These are phyloP conservation scores for Styela clava DNA, from an alignment of 23 tunicate species.

Conservation along the genomic window DNA sequence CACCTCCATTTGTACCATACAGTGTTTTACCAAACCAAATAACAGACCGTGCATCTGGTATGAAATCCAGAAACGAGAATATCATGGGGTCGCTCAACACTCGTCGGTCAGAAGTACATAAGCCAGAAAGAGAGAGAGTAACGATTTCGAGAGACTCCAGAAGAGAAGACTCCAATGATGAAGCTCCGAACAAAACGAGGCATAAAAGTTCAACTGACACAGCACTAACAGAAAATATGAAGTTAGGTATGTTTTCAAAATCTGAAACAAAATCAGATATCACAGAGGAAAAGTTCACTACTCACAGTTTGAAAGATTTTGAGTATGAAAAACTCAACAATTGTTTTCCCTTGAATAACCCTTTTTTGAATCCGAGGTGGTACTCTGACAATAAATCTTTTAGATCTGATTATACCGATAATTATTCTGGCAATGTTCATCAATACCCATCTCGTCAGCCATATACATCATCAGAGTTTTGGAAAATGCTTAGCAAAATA, in stretches of 20 bases:
- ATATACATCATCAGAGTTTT: neutral
- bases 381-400: neutral
- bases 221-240: neutral
- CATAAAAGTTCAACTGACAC: too few relatives aligned
- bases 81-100: neutral
- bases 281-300: neutral
- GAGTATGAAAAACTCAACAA: constrained; percentile 16
- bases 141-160: neutral
- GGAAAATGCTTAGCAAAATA: neutral
- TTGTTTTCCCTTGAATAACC: neutral
- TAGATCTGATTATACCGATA: neutral
- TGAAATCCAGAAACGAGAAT: neutral
- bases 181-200: too few relatives aligned
- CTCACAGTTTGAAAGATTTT: neutral
- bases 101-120: neutral
- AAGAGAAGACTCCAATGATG: too few relatives aligned
- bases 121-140: neutral
- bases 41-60: neutral
- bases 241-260: neutral
- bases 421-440: too few relatives aligned
- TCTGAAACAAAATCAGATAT: neutral
- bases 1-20: neutral
- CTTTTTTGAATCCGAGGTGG: neutral
- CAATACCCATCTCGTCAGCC: neutral
- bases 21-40: neutral